Evolutionary conservation across 1,140 invertebrate species (phyloP).

Genomic region (Magallana ariakensis): DNA sequence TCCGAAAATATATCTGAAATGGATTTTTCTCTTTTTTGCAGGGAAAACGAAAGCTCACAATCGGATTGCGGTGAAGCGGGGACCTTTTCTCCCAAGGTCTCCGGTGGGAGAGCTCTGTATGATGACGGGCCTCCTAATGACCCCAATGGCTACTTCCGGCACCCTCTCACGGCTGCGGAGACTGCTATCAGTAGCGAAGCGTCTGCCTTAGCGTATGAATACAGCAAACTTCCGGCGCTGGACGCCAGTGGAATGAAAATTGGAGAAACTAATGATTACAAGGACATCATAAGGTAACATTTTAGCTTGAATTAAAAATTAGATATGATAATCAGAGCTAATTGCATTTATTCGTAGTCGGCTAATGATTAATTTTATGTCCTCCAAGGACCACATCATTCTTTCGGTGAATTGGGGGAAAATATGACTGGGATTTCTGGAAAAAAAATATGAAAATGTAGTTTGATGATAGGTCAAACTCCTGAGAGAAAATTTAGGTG

Average conservation of each 20-base stretch:
- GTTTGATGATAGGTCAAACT: too few relatives aligned
- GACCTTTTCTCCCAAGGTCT: not conserved
- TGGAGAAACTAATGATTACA: constrained; percentile 27
- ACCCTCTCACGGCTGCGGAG: constrained; percentile 16
- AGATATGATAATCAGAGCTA: too few relatives aligned
- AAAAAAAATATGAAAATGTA: too few relatives aligned
- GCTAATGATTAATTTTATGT: too few relatives aligned
- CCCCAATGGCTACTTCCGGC: constrained; percentile 5
- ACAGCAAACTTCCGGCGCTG: constrained; percentile 5
- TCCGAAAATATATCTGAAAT: not conserved
- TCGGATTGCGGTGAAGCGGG: not conserved
- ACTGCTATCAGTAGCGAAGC: constrained; percentile 18
- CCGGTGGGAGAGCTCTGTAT: not conserved
- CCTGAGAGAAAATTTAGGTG: too few relatives aligned
- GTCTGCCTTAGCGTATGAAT: constrained; percentile 26
- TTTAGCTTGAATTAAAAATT: not conserved
- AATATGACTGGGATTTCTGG: too few relatives aligned
- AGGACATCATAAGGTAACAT: constrained; percentile 7
- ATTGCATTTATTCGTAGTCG: too few relatives aligned
- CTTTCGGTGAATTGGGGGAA: too few relatives aligned
- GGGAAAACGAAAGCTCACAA: constrained; percentile 10
- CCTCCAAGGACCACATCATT: too few relatives aligned
- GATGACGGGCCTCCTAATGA: constrained; percentile 25
- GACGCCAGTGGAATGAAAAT: constrained; percentile 14
- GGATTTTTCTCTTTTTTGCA: not conserved